Base-by-base conservation (phyloP, 2,113 vertebrate species). In the Pseudopipra pipra region DNA sequence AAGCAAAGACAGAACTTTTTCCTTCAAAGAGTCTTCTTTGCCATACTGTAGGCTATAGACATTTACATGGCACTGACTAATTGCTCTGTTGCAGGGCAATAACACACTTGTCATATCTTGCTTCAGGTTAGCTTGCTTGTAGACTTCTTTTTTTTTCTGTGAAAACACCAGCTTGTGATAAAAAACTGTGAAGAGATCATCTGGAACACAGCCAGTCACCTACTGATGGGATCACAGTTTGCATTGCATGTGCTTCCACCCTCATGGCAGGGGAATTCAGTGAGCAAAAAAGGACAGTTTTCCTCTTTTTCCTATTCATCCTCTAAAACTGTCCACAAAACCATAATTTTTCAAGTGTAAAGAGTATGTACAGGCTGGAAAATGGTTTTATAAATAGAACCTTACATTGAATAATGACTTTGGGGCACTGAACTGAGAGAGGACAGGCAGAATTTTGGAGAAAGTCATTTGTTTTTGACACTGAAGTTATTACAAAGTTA, bases 401-500 rank as follows among this genome's bases (percentile, higher is more conserved):
- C 41, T 90, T 78, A 74, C 49, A 90, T 61, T 91, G 91, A 89
- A 76, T 94, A 94, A 97, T 96, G 91, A 95, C 82, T 97, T 96
- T 82, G 70, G 89, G 83, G 81, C 74, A 80, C 54, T 96, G 80
- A 97, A 96, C 88, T 89, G 83, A 93, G 90, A 89, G 77, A 96
- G 86, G 89, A 95, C 73, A 94, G 41, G 71, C 12, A 95, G 89
- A 94, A 95, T 74, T 91, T 95, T 85, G 62, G 49, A 79, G 65
- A 95, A 95, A 94, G 89, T 93, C 2, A 87, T 87, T 98, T 97
- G 96, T 59, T 96, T 98, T 97, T 94, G 70, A 97, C 89, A 95
- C 75, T 52, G 51, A 97, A 97, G 79, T 97, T 97, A 95, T 97
- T 97, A 97, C 90, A 96, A 94, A 97, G 71, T 96, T 95, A 93